A percentile compares a stretch with the other conserved stretches of the same genome.
These are phyloP conservation scores for Cepphus grylle DNA, from an alignment of 2,113 vertebrate species.

Conservation along the genomic window DNA sequence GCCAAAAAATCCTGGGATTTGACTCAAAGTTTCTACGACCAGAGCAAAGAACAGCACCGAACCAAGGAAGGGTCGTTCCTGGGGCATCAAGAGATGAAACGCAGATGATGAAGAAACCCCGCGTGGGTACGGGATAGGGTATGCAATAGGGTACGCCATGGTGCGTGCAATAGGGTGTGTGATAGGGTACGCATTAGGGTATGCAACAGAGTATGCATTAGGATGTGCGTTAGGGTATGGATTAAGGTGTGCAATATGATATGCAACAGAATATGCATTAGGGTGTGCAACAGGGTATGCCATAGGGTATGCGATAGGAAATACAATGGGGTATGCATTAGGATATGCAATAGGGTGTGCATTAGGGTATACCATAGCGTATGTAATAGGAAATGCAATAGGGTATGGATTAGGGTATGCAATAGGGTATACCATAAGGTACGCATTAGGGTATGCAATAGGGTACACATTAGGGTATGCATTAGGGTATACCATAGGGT, in stretches of 20 bases:
- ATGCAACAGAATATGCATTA: not conserved
- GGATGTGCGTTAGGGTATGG: not conserved
- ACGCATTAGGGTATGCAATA: no score
- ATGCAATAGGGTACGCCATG: not conserved
- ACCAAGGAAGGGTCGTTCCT: not conserved
- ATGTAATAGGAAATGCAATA: no score
- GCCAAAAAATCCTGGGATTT: not conserved
- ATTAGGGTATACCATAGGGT: not conserved
- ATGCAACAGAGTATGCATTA: no score
- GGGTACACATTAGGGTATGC: no score
- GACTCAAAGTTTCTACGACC: not conserved
- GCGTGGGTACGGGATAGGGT: accelerated
- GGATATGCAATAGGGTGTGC: not conserved
- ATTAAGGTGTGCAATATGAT: not conserved
- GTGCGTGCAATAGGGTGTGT: not conserved
- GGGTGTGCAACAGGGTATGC: not conserved
- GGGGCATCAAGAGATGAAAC: not conserved
- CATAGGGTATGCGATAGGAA: not conserved
- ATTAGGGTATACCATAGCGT: no score
- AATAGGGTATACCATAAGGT: no score
- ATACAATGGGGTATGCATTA: not conserved
- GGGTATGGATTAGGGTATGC: no score
- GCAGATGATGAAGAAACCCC: not conserved
- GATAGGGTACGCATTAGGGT: not conserved
- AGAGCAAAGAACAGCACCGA: not conserved